phyloP scores from a whole-genome alignment of 1,140 invertebrate species.

The Apolygus lucorum region DNA sequence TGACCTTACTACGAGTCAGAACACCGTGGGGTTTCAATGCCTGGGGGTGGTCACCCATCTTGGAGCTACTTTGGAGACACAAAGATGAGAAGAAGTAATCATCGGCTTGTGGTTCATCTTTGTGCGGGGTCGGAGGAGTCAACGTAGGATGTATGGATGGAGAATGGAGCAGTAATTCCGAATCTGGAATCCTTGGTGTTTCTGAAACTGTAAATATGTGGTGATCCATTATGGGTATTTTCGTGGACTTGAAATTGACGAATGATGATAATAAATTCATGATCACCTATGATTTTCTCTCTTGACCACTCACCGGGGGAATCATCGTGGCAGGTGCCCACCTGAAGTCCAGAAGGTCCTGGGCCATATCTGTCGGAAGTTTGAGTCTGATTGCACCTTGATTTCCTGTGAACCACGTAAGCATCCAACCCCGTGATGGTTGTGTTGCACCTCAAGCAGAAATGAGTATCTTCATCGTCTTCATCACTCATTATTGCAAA shows the following conservation, averaged over 20 bases:
- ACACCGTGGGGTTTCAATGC: constrained; percentile 41
- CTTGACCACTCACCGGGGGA: constrained; percentile 7
- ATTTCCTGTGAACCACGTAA: constrained; percentile 71
- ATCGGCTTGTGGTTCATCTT: constrained; percentile 46
- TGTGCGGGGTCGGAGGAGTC: not conserved
- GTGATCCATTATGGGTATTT: too few species aligned
- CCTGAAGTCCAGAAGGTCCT: not conserved
- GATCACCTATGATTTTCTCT: too few species aligned
- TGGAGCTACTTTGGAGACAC: constrained; percentile 68
- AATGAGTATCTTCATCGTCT: constrained; percentile 67
- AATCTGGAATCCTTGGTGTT: not conserved
- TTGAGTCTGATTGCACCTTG: constrained; percentile 42
- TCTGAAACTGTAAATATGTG: too few species aligned
- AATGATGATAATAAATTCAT: too few species aligned
- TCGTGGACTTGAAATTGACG: too few species aligned
- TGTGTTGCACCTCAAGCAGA: constrained; percentile 73
- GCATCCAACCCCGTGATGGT: constrained; percentile 71
- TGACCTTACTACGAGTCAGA: constrained; percentile 40
- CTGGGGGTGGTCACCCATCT: constrained; percentile 35
- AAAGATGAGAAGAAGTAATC: constrained; percentile 71
- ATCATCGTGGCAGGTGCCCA: not conserved
- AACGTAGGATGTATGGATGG: not conserved
- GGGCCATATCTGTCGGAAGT: not conserved
- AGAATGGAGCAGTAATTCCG: not conserved
- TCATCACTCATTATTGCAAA: constrained; percentile 42